Conservation (phyloP, 2,888 invertebrate species). For the Coleophora deauratella region DNA sequence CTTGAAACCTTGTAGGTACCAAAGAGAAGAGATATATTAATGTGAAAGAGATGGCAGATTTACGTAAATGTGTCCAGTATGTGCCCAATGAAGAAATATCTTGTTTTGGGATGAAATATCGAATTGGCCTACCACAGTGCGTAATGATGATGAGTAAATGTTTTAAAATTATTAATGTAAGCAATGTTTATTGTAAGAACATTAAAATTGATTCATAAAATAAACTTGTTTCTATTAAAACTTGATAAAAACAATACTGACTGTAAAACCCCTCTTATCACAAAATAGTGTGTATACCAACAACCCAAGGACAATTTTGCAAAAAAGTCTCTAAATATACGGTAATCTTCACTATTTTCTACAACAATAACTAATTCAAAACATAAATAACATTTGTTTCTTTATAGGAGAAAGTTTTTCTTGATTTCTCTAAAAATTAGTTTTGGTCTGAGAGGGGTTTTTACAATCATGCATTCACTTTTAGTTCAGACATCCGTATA, state of each 20-base stretch:
- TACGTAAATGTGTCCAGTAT: conserved; percentile 6
- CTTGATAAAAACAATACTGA: background rate
- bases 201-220: too few species aligned
- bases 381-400: too few species aligned
- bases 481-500: too few species aligned
- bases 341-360: too few species aligned
- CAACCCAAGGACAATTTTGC: too few species aligned
- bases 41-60: conserved; percentile 8
- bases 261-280: background rate
- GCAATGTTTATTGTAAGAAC: too few species aligned
- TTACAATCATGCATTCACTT: too few species aligned
- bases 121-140: conserved; percentile 5
- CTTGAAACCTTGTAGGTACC: too few species aligned
- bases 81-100: conserved; percentile 5
- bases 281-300: background rate
- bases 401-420: too few species aligned
- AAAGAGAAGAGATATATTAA: conserved; percentile 1
- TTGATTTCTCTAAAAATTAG: background rate
- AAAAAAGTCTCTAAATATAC: too few species aligned
- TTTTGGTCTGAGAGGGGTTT: background rate
- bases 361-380: too few species aligned
- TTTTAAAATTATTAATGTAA: background rate
- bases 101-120: conserved; percentile 3
- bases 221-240: too few species aligned
- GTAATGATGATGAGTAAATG: conserved; percentile 1